These are phyloP conservation scores for Acanthosepion lycidas DNA, from an alignment of 2,888 invertebrate genomes.

Conservation along the genomic window DNA sequence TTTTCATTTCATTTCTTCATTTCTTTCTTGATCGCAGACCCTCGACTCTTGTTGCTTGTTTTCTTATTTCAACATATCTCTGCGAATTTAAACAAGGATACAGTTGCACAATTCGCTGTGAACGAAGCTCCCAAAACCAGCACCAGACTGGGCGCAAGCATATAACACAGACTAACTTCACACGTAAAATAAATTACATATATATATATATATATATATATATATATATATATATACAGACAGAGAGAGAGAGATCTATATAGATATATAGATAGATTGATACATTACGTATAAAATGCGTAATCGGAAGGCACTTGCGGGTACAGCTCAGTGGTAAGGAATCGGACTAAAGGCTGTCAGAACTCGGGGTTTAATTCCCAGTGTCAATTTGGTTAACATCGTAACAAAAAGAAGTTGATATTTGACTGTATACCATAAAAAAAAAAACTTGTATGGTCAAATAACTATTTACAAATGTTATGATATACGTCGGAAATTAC, in stretches of 20 bases:
- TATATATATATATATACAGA: no score
- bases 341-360: constrained; percentile 10
- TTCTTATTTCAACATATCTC: neutral
- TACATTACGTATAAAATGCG: neutral
- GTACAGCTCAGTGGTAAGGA: neutral
- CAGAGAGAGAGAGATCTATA: no score
- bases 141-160: neutral
- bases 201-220: neutral
- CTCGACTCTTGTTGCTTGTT: neutral
- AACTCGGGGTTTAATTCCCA: neutral
- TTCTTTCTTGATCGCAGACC: neutral
- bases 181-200: neutral
- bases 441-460: neutral
- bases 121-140: neutral
- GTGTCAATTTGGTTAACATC: neutral
- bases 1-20: neutral
- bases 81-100: neutral
- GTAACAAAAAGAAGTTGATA: neutral
- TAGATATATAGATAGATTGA: no score
- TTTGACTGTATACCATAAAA: neutral
- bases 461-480: neutral
- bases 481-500: neutral
- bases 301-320: neutral
- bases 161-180: neutral
- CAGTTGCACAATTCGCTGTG: neutral